phyloP scores from a whole-genome alignment of 2,888 invertebrate species.

The Entomobrya multifasciata region DNA sequence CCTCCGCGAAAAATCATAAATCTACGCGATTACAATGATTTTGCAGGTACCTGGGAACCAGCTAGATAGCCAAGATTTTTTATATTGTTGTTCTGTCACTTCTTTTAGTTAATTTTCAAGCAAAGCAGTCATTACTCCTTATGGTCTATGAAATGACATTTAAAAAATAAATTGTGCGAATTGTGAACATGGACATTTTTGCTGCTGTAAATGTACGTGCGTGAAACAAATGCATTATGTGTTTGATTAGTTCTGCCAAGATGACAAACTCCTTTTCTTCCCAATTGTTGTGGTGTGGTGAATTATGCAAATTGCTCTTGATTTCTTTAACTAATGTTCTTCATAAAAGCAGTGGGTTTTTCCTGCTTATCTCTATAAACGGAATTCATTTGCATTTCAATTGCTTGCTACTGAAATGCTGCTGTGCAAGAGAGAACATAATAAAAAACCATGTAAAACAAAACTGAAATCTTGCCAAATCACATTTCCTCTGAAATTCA shows the following conservation, averaged over 20 bases:
- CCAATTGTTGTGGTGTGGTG: too few relatives aligned
- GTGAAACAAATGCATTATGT: conserved; percentile 11
- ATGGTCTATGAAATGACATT: conserved; percentile 47
- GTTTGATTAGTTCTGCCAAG: conserved; percentile 62
- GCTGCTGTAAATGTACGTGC: not conserved
- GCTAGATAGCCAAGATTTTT: not conserved
- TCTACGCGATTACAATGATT: conserved; percentile 10
- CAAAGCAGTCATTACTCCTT: conserved; percentile 38
- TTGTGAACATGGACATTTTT: conserved; percentile 28
- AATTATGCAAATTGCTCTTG: conserved; percentile 48
- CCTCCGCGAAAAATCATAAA: conserved; percentile 22
- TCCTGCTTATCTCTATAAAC: conserved; percentile 1
- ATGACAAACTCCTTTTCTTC: conserved; percentile 55
- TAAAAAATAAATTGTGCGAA: too few relatives aligned
- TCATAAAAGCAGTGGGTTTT: not conserved
- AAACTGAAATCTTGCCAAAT: conserved; percentile 48
- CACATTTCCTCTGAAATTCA: conserved; percentile 22
- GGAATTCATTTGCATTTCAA: conserved; percentile 10
- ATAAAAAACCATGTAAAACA: conserved; percentile 17
- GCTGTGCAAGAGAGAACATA: too few relatives aligned
- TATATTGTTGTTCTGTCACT: conserved; percentile 1
- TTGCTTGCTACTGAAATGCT: conserved; percentile 21
- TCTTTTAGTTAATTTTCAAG: too few relatives aligned
- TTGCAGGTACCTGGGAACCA: conserved; percentile 29
- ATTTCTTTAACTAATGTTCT: conserved; percentile 6